These are phyloP conservation scores for Dendrophyllia cribrosa DNA, from an alignment of 64 coral and sea anemone species.

Conservation along the genomic window DNA sequence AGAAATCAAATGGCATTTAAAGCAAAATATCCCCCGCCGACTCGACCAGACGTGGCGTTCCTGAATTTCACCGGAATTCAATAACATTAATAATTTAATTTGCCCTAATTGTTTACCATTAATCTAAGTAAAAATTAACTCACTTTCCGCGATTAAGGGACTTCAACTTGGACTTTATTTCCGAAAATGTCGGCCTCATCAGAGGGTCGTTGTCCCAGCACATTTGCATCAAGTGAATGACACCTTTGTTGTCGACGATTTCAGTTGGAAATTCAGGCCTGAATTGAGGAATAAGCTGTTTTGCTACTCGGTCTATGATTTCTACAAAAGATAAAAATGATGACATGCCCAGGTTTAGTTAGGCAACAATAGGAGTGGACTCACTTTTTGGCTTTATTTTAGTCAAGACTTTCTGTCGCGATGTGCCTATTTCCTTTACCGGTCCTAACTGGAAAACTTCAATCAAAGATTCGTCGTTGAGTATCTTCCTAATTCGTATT, in stretches of 20 bases:
- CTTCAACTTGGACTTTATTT: slow-evolving; percentile 72
- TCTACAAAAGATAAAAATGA: slow-evolving; percentile 31
- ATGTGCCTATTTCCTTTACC: too few species aligned
- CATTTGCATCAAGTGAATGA: slow-evolving; percentile 61
- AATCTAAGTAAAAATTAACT: neutral
- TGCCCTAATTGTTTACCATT: neutral
- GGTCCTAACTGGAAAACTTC: too few species aligned
- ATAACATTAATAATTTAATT: too few species aligned
- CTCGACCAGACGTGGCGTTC: too few species aligned
- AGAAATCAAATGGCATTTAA: too few species aligned
- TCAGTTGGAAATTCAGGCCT: slow-evolving; percentile 68
- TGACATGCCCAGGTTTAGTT: neutral
- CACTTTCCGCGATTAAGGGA: slow-evolving; percentile 80
- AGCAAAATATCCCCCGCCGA: too few species aligned
- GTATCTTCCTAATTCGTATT: too few species aligned
- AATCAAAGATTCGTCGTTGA: too few species aligned
- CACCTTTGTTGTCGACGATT: neutral
- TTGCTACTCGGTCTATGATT: slow-evolving; percentile 62
- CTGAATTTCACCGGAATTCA: too few species aligned
- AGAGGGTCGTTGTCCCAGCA: slow-evolving; percentile 75
- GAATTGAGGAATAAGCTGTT: slow-evolving; percentile 45
- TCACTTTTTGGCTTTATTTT: too few species aligned
- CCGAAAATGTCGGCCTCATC: slow-evolving; percentile 68
- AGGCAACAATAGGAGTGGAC: too few species aligned
- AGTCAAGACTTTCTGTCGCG: too few species aligned